Evolutionary conservation across 2,888 invertebrate species (phyloP).

Genomic region (Colostygia pectinataria): DNA sequence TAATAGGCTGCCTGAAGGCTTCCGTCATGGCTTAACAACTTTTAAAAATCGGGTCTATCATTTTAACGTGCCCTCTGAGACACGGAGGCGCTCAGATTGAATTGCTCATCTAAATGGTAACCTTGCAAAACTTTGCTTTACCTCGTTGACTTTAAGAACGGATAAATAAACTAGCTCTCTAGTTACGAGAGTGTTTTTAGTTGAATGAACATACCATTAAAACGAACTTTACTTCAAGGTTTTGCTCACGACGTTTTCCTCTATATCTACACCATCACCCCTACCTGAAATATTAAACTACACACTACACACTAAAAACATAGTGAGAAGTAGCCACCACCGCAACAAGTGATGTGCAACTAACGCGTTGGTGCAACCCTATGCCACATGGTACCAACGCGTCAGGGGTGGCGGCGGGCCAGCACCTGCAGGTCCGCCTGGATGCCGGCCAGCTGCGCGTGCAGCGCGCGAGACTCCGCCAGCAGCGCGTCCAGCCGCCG

Average conservation of each 20-base stretch:
- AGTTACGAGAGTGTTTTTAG: too few relatives aligned
- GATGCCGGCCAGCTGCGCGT: slow-evolving; percentile 74
- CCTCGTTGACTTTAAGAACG: too few relatives aligned
- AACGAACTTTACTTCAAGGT: neutral
- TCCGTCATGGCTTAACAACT: too few relatives aligned
- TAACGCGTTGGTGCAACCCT: slow-evolving; percentile 25
- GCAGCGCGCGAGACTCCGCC: slow-evolving; percentile 71
- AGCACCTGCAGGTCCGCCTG: slow-evolving; percentile 81
- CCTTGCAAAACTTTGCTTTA: too few relatives aligned
- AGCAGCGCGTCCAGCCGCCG: slow-evolving; percentile 69
- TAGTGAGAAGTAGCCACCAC: slow-evolving; percentile 10
- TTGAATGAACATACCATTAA: too few relatives aligned
- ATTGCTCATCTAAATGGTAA: too few relatives aligned
- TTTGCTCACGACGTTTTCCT: slow-evolving; percentile 5
- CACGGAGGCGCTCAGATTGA: too few relatives aligned
- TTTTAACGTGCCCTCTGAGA: too few relatives aligned
- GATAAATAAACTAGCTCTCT: too few relatives aligned
- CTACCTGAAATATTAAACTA: neutral
- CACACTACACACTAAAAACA: neutral
- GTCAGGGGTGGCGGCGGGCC: slow-evolving; percentile 72
- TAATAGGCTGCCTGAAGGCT: too few relatives aligned
- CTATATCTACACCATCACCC: neutral
- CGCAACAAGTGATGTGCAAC: slow-evolving; percentile 18
- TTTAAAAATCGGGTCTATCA: too few relatives aligned
- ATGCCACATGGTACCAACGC: slow-evolving; percentile 67